These are phyloP conservation scores for Xylocopa sonorina DNA, from an alignment of 1,140 invertebrate species.

Conservation along the genomic window DNA sequence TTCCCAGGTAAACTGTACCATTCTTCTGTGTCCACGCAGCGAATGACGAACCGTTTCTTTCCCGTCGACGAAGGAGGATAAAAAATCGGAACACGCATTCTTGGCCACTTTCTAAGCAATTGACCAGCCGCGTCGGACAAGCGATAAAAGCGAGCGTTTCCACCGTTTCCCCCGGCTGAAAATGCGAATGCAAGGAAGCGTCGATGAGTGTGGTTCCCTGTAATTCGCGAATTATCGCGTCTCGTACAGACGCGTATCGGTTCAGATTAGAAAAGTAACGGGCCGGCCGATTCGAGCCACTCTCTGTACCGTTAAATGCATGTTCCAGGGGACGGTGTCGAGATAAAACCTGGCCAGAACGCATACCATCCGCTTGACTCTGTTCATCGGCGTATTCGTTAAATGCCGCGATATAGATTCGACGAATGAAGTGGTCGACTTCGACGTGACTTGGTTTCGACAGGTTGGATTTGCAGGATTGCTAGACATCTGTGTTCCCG, in stretches of 20 bases:
- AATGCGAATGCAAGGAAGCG: conserved; percentile 35
- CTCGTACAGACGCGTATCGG: conserved; percentile 50
- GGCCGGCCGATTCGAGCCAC: conserved; percentile 31
- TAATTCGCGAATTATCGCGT: conserved; percentile 57
- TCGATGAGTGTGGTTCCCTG: conserved; percentile 56
- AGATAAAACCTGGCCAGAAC: conserved; percentile 42
- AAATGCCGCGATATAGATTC: too few relatives aligned
- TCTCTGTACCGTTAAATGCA: conserved; percentile 58
- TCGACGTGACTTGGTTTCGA: conserved; percentile 23
- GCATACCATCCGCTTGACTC: too few relatives aligned
- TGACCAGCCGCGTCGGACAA: background rate
- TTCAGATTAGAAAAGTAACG: conserved; percentile 66
- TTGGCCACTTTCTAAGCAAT: background rate
- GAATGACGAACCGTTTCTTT: background rate
- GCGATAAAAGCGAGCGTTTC: conserved; percentile 11
- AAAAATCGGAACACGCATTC: background rate
- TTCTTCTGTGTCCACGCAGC: background rate
- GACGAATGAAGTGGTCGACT: background rate
- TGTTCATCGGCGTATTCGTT: background rate
- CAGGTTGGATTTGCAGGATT: conserved; percentile 9
- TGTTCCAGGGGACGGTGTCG: conserved; percentile 43
- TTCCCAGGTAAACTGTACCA: background rate
- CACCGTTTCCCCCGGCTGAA: background rate
- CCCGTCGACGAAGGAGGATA: background rate
- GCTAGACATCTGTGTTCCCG: conserved; percentile 27